phyloP scores from a whole-genome alignment of 1,140 invertebrate genomes.

The Drosophila orosa region DNA sequence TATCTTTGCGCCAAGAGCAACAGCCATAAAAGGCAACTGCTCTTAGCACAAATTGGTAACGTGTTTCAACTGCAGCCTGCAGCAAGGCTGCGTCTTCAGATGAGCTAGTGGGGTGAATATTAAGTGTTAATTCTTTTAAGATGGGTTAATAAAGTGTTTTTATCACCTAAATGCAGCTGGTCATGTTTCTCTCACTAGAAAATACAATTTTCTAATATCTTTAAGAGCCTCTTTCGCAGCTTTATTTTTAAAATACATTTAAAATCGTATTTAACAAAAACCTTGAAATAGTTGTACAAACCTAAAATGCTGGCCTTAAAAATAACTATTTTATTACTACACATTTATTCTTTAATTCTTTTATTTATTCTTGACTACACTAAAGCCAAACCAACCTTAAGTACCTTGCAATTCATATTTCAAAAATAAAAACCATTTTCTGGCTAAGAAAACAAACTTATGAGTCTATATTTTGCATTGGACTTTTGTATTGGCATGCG shows the following conservation, averaged over 20 bases:
- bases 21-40: constrained; percentile 53
- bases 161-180: not conserved
- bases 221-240: not conserved
- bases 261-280: not conserved
- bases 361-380: not conserved
- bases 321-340: no score
- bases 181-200: no score
- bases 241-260: not conserved
- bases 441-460: constrained; percentile 1
- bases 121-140: constrained; percentile 6
- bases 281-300: not conserved
- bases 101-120: not conserved
- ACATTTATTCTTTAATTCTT: not conserved
- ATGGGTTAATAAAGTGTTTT: not conserved
- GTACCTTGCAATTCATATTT: not conserved
- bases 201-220: no score
- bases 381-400: not conserved
- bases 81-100: not conserved
- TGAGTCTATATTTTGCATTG: constrained; percentile 31
- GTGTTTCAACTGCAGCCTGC: constrained; percentile 58
- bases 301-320: not conserved
- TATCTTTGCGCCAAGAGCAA: constrained; percentile 24
- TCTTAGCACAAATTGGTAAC: constrained; percentile 70
- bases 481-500: constrained; percentile 56
- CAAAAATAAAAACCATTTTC: not conserved